These are phyloP conservation scores for Mesocentrotus franciscanus DNA, from an alignment of 53 echinoderm and acorn worm species.

Conservation along the genomic window DNA sequence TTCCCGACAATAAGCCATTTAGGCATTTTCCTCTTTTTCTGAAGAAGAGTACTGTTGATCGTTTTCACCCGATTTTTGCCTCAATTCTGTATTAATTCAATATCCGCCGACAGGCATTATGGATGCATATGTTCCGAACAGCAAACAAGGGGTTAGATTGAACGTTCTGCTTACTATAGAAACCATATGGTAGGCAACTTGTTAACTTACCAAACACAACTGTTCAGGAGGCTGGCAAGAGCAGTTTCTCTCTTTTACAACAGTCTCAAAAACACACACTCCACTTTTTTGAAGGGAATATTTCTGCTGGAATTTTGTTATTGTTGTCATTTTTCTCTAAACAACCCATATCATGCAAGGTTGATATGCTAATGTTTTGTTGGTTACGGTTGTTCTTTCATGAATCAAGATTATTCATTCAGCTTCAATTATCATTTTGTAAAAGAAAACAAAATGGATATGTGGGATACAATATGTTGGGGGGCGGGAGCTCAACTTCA, in stretches of 20 bases:
- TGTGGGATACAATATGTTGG: background rate
- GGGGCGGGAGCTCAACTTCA: no score
- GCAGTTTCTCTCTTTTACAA: background rate
- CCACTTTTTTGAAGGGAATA: background rate
- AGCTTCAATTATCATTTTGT: background rate
- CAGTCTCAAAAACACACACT: background rate
- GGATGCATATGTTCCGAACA: slow-evolving; percentile 44
- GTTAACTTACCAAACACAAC: slow-evolving; percentile 48
- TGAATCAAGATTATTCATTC: background rate
- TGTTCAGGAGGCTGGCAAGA: slow-evolving; percentile 19
- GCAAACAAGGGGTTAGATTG: slow-evolving; percentile 50
- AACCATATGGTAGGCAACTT: slow-evolving; percentile 54
- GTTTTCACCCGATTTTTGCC: slow-evolving; percentile 45
- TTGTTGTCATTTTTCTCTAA: no score
- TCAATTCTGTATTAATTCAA: slow-evolving; percentile 54
- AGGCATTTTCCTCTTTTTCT: background rate
- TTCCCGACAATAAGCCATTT: slow-evolving; percentile 23
- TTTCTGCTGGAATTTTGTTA: background rate
- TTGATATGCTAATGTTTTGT: background rate
- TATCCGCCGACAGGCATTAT: slow-evolving; percentile 27
- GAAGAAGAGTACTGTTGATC: slow-evolving; percentile 22
- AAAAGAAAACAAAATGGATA: background rate
- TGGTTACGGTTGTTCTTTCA: background rate
- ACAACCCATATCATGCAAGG: no score
- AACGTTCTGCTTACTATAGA: background rate